Conservation (phyloP, 2,113 vertebrate genomes). For the Scatophagus argus region DNA sequence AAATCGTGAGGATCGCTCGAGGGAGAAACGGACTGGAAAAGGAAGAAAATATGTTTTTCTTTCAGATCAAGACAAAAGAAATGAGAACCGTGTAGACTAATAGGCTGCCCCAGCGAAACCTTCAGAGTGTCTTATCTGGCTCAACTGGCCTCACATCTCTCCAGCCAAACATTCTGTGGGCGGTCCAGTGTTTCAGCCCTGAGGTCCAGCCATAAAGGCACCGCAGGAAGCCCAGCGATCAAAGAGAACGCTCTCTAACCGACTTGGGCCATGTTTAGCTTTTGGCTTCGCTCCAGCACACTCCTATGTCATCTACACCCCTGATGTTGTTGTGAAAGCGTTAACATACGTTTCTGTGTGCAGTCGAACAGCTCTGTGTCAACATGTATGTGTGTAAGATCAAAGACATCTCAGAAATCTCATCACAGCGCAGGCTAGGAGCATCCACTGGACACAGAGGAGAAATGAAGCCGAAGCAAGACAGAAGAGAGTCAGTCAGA, state of each 20-base stretch:
- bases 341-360: conserved; percentile 33
- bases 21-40: not conserved
- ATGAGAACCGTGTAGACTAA: conserved; percentile 20
- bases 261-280: conserved; percentile 30
- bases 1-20: not conserved
- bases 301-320: conserved; percentile 45
- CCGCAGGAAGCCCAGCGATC: conserved; percentile 59
- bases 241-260: conserved; percentile 59
- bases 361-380: conserved; percentile 2
- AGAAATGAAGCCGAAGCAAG: not conserved
- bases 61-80: not conserved
- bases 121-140: conserved; percentile 41
- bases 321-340: conserved; percentile 48
- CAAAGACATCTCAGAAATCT: conserved; percentile 27
- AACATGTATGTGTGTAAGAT: conserved; percentile 13
- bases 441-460: not conserved
- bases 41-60: conserved; percentile 19
- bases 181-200: conserved; percentile 39
- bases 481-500: not conserved
- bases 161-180: conserved; percentile 59
- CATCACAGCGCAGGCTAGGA: not conserved
- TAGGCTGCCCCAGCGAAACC: conserved; percentile 26
- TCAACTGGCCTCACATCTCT: conserved; percentile 48
- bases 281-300: conserved; percentile 59
- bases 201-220: conserved; percentile 56